Percentiles rank a stretch among this genome's conserved stretches.
Evolutionary conservation across 2,113 vertebrate species (phyloP).

Genomic region (Scatophagus argus): DNA sequence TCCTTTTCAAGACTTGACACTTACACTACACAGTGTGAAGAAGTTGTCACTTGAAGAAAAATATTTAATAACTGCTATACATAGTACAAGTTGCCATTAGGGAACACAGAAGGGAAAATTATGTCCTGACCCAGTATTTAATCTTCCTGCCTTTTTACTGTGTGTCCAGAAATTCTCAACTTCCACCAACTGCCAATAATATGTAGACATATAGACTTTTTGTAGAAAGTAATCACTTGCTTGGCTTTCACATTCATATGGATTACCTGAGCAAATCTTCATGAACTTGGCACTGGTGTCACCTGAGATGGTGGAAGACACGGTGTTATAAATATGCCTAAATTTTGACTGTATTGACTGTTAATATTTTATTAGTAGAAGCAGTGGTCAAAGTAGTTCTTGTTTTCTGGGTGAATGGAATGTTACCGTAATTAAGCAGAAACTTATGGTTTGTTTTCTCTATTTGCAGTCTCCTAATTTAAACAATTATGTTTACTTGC

Average conservation of each 20-base stretch:
- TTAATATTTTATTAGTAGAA: slow-evolving; percentile 41
- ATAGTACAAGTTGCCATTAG: background rate
- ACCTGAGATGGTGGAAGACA: slow-evolving; percentile 14
- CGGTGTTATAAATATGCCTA: slow-evolving; percentile 6
- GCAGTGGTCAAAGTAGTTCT: slow-evolving; percentile 1
- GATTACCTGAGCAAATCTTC: slow-evolving; percentile 51
- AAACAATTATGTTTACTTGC: slow-evolving; percentile 27
- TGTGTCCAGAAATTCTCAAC: background rate
- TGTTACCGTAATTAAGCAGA: slow-evolving; percentile 16
- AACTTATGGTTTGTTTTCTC: slow-evolving; percentile 25
- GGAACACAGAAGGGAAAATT: background rate
- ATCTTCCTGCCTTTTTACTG: background rate
- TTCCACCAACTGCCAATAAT: background rate
- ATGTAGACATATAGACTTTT: slow-evolving; percentile 11
- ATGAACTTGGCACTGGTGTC: slow-evolving; percentile 36
- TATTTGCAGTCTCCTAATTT: background rate
- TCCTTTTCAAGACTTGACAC: slow-evolving; percentile 35
- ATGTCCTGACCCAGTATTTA: slow-evolving; percentile 11
- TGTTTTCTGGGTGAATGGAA: slow-evolving; percentile 3
- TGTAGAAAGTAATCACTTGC: slow-evolving; percentile 1
- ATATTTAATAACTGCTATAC: slow-evolving; percentile 4
- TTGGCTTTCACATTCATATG: slow-evolving; percentile 38
- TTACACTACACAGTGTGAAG: slow-evolving; percentile 20
- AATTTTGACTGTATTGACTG: slow-evolving; percentile 48
- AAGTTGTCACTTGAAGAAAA: slow-evolving; percentile 19